Percentiles rank a stretch among this genome's conserved stretches.
These are phyloP conservation scores for Yponomeuta plumbellus DNA, from an alignment of 2,888 invertebrate genomes.

Conservation along the genomic window DNA sequence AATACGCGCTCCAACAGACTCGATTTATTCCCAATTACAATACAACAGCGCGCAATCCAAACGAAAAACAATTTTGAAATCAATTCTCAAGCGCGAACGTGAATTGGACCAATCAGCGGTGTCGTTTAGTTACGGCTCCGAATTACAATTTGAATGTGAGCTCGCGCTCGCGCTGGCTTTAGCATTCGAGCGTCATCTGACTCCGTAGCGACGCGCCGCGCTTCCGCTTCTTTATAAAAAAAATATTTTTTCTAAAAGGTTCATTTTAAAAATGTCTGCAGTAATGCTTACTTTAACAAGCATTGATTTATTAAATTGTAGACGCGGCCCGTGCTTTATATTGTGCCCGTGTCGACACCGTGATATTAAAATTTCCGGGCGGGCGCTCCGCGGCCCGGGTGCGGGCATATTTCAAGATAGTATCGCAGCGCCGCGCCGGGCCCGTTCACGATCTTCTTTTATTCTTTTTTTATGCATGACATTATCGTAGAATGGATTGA, in stretches of 20 bases:
- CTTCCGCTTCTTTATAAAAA: too few relatives aligned
- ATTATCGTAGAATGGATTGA: constrained; percentile 1
- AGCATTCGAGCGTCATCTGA: too few relatives aligned
- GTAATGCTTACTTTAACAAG: too few relatives aligned
- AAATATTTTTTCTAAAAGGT: too few relatives aligned
- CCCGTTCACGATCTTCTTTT: background rate
- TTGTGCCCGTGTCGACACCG: background rate
- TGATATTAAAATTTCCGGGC: background rate
- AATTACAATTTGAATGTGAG: background rate
- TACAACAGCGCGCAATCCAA: background rate
- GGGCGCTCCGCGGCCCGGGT: background rate
- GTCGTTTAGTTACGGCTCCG: background rate
- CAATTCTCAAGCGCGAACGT: background rate
- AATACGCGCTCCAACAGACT: background rate
- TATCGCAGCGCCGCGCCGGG: background rate
- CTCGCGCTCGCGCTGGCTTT: too few relatives aligned
- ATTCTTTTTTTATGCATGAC: background rate
- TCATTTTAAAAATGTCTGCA: too few relatives aligned
- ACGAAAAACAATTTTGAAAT: background rate
- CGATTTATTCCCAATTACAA: background rate
- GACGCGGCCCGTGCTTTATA: background rate
- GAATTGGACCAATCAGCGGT: background rate
- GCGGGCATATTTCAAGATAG: background rate
- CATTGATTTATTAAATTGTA: background rate
- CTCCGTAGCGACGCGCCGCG: too few relatives aligned